Evolutionary conservation across 2,888 invertebrate species (phyloP).

Genomic region (Polymixis flavicincta): DNA sequence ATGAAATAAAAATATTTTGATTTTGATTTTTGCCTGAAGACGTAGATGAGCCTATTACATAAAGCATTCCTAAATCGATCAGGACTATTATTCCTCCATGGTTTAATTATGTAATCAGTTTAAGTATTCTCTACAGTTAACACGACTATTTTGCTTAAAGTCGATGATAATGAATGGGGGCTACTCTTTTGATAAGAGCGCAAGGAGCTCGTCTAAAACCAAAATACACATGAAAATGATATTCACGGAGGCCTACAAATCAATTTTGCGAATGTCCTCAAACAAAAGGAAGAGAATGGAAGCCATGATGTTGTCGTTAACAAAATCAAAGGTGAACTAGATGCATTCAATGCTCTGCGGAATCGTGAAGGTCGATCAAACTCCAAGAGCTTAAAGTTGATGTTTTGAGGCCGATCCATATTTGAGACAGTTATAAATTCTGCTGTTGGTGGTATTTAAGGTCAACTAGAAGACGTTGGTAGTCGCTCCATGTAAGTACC

Average conservation of each 20-base stretch:
- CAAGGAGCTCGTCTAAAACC: background rate
- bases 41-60: background rate
- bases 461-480: background rate
- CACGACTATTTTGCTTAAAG: too few relatives aligned
- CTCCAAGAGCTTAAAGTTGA: slow-evolving; percentile 25
- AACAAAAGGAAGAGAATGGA: slow-evolving; percentile 45
- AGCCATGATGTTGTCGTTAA: slow-evolving; percentile 11
- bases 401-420: slow-evolving; percentile 21
- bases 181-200: too few relatives aligned
- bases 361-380: slow-evolving; percentile 44
- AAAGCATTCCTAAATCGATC: background rate
- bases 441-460: background rate
- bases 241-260: background rate
- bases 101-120: too few relatives aligned
- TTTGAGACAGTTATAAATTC: slow-evolving; percentile 28
- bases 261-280: slow-evolving; percentile 6
- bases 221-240: background rate
- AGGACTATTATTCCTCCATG: too few relatives aligned
- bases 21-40: too few relatives aligned
- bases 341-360: slow-evolving; percentile 31
- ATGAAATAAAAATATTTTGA: too few relatives aligned
- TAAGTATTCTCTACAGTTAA: too few relatives aligned
- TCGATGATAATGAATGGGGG: too few relatives aligned
- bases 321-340: slow-evolving; percentile 58
- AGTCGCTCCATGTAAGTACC: background rate